Evolutionary conservation across 2,113 vertebrate species (phyloP), one percentile per base, ranked within the genome.

Genomic region (Castor canadensis): DNA sequence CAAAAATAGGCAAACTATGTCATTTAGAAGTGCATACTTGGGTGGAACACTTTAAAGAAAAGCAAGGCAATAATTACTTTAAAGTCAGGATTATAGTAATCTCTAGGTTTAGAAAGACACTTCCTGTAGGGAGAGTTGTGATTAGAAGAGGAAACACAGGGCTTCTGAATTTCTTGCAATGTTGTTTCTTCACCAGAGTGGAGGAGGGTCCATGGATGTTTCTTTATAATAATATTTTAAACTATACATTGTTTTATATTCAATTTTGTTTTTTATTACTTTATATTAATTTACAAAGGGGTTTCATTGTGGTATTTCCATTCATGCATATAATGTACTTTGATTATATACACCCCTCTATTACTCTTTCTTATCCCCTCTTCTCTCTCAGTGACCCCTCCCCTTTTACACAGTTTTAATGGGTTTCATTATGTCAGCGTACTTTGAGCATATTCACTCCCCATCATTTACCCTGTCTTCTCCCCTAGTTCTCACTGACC

Each of bases 41-140:
- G 87, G 71, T 91, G 76, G 88, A 93, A 87, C n/a, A 35, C 71
- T 93, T 58, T 93, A 87, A 92, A 92, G 58, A 89, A 93, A 89
- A 89, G 75, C 56, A 87, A 95, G 85, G 84, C 69, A 84, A 77
- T 93, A 75, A 95, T 97, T 95, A 95, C 35, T 79, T 40, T 58
- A 79, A 89, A 93, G n/a, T 80, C 90, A 89, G 90, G 58, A 97
- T 95, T 96, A 97, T 47, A 97, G 92, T 97, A 87, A 97, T 97
- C 92, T 93, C 90, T 93, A 92, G 83, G 76, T 83, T 76, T 73
- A 89, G 62, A 67, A 64, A 60, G 69, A 79, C 26, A 85, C 43
- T 96, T 96, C 71, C 88, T 87, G 60, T 82, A 88, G 30, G 35
- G 84, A 96, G 40, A 96, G 58, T 56, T 97, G 69, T 94, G 93